These are phyloP conservation scores for Poeciliopsis paucimaculata DNA, from an alignment of 2,797 vertebrate genomes.

Conservation along the genomic window DNA sequence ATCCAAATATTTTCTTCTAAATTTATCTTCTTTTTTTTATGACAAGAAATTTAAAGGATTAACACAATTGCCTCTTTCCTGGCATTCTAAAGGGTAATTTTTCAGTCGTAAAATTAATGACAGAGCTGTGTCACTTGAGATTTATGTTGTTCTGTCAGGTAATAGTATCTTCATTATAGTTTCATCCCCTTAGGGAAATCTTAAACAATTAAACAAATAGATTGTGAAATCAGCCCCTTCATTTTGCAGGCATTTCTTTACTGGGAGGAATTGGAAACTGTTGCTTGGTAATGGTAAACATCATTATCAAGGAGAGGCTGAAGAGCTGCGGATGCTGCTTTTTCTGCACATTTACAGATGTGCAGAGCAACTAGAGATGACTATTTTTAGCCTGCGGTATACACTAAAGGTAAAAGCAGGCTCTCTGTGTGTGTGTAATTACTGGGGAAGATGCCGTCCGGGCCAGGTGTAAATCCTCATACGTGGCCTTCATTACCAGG, in stretches of 20 bases:
- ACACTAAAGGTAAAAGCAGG: slow-evolving; percentile 55
- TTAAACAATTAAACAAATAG: slow-evolving; percentile 49
- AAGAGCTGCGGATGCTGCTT: slow-evolving; percentile 31
- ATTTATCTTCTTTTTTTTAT: not conserved
- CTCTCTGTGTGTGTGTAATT: slow-evolving; percentile 59
- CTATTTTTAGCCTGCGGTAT: slow-evolving; percentile 54
- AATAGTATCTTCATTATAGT: slow-evolving; percentile 31
- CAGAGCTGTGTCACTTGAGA: not conserved
- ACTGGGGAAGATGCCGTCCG: slow-evolving; percentile 48
- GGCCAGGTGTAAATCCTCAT: slow-evolving; percentile 69
- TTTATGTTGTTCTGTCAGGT: slow-evolving; percentile 42
- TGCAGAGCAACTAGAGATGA: slow-evolving; percentile 36
- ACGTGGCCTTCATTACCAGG: slow-evolving; percentile 70
- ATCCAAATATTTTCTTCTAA: not conserved
- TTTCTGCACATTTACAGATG: slow-evolving; percentile 49
- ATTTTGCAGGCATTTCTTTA: slow-evolving; percentile 19
- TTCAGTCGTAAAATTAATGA: slow-evolving; percentile 7
- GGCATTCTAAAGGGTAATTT: slow-evolving; percentile 12
- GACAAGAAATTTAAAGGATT: slow-evolving; percentile 13
- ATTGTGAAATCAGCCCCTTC: slow-evolving; percentile 37
- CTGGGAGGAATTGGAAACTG: slow-evolving; percentile 8
- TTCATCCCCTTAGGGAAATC: slow-evolving; percentile 38
- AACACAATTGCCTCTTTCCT: not conserved
- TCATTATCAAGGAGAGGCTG: slow-evolving; percentile 51
- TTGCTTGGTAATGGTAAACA: slow-evolving; percentile 47